Evolutionary conservation across 2,113 vertebrate species (phyloP), one percentile per base, ranked within the genome.

Genomic region (Nothocercus nigrocapillus): DNA sequence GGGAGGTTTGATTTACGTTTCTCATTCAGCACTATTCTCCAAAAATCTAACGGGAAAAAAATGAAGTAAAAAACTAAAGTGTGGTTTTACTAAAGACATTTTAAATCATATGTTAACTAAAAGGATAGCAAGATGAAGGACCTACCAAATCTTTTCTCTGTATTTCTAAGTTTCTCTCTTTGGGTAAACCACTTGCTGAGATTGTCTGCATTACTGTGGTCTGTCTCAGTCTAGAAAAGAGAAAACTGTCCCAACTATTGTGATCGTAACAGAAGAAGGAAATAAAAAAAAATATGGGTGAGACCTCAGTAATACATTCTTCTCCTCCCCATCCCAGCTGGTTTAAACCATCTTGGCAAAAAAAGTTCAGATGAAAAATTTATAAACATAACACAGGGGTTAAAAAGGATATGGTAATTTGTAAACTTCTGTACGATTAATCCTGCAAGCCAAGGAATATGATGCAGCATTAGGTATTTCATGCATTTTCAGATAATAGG

Each of bases 181-280:
- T 64, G 80, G 91, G 91, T 72, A 93, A 96, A 93, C 89, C 94
- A 81, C 93, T 96, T 95, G 95, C 95, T 86, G 91, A 90, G 93
- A 96, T 88, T 89, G 85, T 97, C 93, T 96, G 91, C 94, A 95
- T 96, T 95, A 73, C 88, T 95, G 96, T 95, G 96, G 96, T 96
- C 93, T 96, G 93, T 89, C 95, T 96, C 85, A 68, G 90, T 89
- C 95, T 92, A 92, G 93, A 86, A 94, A 96, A 97, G 84, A 95
- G 92, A 95, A 97, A 96, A 85, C 61, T 70, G 53, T 87, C 94
- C 81, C 87, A 95, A 77, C 68, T 82, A 96, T 92, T 96, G 94
- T 79, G 74, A 94, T 74, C 63, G 40, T 40, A 93, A 94, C 79
- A 92, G 92, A 97, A 95, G 91, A 78, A 82, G 90, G 93, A 96